Base-by-base conservation (phyloP, 2,797 vertebrate genomes). In the Taeniopygia guttata region DNA sequence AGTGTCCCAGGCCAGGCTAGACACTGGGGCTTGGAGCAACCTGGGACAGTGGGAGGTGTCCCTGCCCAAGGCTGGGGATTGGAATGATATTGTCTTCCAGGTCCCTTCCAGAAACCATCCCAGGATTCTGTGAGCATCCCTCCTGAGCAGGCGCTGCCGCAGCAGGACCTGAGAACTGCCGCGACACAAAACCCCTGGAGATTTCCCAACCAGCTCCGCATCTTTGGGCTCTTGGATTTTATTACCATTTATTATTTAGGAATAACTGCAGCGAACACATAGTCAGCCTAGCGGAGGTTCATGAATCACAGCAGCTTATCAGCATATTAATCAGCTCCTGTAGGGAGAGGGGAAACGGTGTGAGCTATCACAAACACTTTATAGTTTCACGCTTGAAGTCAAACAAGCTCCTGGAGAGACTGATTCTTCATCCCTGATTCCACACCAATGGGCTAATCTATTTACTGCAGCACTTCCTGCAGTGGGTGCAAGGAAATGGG, bases 271-370 rank as follows among this genome's bases (percentile, higher is more conserved):
- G 43, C 0, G 16, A 89, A 34, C 14, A 62, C 14, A 3, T 46
- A 89, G 80, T 2, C 81, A 19, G 67, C 46, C 72, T 19, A 10
- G 34, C 3, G 0, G 59, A 87, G 84, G 82, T 30, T 83, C 90
- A 74, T 83, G 79, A 94, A 89, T 84, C 89, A 66, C 78, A 73
- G 84, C 79, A 88, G 22, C 90, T 93, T 70, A 94, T 91, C 90
- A 91, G 92, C 88, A 87, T 93, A 45, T 94, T 96, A 83, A 94
- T 90, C 83, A 93, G 69, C 85, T 56, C 46, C 68, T 38, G 83
- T 5, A 32, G 52, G 75, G 55, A 59, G 73, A 73, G 40, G 11
- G 27, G 18, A 29, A 68, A 48, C 2, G 34, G 60, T 2, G 20
- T 13, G 80, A 95, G 87, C 68, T 73, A 13, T 36, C 89, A 75